Base-by-base conservation (phyloP, 2,113 vertebrate species). In the Manacus vitellinus region DNA sequence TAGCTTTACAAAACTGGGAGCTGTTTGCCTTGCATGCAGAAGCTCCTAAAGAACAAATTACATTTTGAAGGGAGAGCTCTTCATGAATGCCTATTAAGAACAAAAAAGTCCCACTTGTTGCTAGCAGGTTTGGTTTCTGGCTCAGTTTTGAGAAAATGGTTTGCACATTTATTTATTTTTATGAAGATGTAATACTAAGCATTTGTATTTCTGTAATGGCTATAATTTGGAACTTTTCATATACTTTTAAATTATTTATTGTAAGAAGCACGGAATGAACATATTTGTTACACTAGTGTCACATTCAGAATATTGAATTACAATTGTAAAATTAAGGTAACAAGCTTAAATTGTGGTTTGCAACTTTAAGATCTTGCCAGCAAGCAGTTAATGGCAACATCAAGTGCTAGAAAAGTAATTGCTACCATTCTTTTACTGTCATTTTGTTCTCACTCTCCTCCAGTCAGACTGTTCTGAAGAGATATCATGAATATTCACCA, bases 381-480 rank as follows among this genome's bases (percentile, higher is more conserved):
- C 51, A 94, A 95, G 85, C 85, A 84, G 88, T 88, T 97, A 95
- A 96, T 89, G 87, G 61, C 89, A 92, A 89, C 4, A 28, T 85
- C 94, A 94, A 94, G 67, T 91, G 74, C 94, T 88, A 89, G 71
- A 89, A 91, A 95, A 96, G 87, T 97, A 97, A 95, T 95, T 96
- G 94, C 92, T 91, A 43, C 63, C 7, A 5, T 96, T 96, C 65
- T 96, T 93, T 78, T 84, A 90, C 96, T 97, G 91, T 97, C 94
- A 92, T 90, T 96, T 96, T 97, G 70, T 92, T 97, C 90, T 92
- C 92, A 46, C 83, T 97, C 84, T 80, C 65, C 88, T 96, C 76
- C 80, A 97, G 83, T 93, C 93, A 95, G 95, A 92, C 88, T 89
- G 80, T 96, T 96, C 88, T 0, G 0, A 47, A 78, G 85, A 86